phyloP scores from a whole-genome alignment of 1,140 invertebrate genomes.

The Dryas iulia region DNA sequence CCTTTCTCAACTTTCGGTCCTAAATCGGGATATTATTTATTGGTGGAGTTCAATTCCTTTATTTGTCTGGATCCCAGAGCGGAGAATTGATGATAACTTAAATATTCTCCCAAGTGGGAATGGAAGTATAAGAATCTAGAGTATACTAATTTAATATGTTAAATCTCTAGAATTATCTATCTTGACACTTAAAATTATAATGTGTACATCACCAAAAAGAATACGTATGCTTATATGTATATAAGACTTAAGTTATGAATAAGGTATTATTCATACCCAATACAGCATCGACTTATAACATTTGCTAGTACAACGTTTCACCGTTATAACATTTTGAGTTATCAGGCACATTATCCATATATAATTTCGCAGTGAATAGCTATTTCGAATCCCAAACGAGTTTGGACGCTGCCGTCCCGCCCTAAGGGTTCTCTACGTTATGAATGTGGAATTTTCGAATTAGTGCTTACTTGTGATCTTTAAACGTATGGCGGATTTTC shows the following conservation, averaged over 20 bases:
- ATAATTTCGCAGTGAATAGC: slow-evolving; percentile 38
- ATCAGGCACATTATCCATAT: slow-evolving; percentile 25
- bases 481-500: slow-evolving; percentile 42
- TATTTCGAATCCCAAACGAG: slow-evolving; percentile 42
- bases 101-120: no score
- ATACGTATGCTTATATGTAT: background rate
- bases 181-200: no score
- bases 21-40: no score
- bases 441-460: slow-evolving; percentile 70
- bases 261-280: background rate
- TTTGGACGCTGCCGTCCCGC: slow-evolving; percentile 43
- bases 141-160: no score
- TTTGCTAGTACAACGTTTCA: slow-evolving; percentile 4
- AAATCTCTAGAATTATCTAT: no score
- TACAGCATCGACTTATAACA: slow-evolving; percentile 1
- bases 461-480: slow-evolving; percentile 66
- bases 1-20: no score
- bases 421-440: slow-evolving; percentile 58
- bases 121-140: no score
- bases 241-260: background rate
- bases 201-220: no score
- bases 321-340: slow-evolving; percentile 27
- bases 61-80: no score
- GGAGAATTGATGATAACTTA: no score
- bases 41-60: no score